These are phyloP conservation scores for Apamea epomidion DNA, from an alignment of 2,888 invertebrate genomes.

Conservation along the genomic window DNA sequence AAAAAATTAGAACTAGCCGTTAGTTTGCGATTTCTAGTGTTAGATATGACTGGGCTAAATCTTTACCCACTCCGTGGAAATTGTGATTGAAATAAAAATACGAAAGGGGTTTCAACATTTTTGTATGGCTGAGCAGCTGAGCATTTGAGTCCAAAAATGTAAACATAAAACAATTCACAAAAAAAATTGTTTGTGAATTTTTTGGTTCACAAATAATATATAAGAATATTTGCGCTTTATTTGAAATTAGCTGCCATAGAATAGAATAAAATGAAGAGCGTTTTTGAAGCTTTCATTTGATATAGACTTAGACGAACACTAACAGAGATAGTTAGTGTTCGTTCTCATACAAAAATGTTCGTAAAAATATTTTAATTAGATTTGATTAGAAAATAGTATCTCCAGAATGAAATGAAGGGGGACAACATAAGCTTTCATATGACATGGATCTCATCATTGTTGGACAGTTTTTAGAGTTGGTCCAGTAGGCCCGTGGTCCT, in stretches of 20 bases:
- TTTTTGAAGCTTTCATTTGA: not conserved
- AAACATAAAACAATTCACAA: not conserved
- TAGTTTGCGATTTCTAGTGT: too few species aligned
- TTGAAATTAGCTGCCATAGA: not conserved
- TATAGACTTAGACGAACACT: too few species aligned
- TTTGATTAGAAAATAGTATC: not conserved
- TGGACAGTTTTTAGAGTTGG: not conserved
- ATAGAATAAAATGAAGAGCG: not conserved
- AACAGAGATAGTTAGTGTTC: too few species aligned
- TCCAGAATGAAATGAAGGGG: not conserved
- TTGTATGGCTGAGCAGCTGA: not conserved
- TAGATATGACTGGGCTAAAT: too few species aligned
- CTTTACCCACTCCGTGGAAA: not conserved
- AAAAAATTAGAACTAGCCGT: too few species aligned
- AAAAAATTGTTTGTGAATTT: not conserved
- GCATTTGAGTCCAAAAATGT: not conserved
- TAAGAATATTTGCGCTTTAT: not conserved
- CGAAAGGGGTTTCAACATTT: not conserved
- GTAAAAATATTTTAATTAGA: not conserved
- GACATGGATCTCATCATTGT: not conserved
- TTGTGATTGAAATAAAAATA: not conserved
- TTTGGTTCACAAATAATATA: not conserved
- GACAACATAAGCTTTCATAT: not conserved
- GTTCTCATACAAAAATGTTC: not conserved
- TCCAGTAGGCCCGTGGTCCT: not conserved